Evolutionary conservation across 2,113 vertebrate genomes (phyloP).

Genomic region (Chaetura pelagica): DNA sequence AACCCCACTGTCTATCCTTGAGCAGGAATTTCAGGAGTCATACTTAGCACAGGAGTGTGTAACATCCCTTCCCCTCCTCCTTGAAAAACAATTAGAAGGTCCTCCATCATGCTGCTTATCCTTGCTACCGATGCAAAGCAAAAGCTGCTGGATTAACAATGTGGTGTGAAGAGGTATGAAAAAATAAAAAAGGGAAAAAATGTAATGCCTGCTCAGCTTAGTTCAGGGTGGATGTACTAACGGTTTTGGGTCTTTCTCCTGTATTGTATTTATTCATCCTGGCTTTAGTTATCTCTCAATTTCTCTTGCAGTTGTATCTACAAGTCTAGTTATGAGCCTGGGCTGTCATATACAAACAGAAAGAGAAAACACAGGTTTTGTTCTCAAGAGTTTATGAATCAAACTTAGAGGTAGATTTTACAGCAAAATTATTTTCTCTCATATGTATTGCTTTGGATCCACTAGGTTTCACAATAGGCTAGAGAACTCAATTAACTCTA

Average conservation of each 20-base stretch:
- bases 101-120: background rate
- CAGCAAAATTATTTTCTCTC: background rate
- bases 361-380: background rate
- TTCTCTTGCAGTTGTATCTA: background rate
- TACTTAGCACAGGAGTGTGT: background rate
- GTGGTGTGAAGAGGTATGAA: background rate
- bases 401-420: background rate
- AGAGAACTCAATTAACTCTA: background rate
- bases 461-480: background rate
- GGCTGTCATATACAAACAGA: background rate
- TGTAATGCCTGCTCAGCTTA: background rate
- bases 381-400: background rate
- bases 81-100: background rate
- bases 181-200: background rate
- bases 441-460: background rate
- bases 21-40: background rate
- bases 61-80: background rate
- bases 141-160: background rate
- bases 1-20: background rate
- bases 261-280: background rate
- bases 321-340: background rate
- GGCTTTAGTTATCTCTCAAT: background rate
- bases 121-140: background rate
- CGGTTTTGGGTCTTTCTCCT: background rate
- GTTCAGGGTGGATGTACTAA: background rate